Conservation (phyloP, 2,888 invertebrate genomes). For the Orthosia gothica region DNA sequence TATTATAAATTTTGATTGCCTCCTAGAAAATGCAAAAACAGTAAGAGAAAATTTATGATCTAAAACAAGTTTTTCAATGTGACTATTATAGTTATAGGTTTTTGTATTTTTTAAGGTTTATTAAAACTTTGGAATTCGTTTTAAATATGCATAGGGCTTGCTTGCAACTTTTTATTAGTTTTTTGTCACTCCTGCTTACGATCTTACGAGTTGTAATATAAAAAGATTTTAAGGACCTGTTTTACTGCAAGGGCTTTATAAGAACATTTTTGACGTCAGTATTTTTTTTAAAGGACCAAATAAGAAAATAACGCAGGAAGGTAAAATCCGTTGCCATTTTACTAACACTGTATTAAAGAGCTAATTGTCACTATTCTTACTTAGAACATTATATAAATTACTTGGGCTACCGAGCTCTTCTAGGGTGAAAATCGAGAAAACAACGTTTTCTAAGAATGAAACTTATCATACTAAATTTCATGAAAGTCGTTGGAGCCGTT, state of each 20-base stretch:
- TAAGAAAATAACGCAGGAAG: too few species aligned
- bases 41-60: not conserved
- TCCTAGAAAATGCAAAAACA: not conserved
- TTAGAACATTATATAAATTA: too few species aligned
- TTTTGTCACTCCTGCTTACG: not conserved
- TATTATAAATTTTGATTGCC: not conserved
- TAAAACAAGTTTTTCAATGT: not conserved
- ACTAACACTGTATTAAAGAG: too few species aligned
- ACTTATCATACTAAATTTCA: too few species aligned
- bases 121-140: slow-evolving; percentile 16
- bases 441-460: too few species aligned
- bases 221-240: not conserved
- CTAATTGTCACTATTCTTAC: too few species aligned
- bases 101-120: not conserved
- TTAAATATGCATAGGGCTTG: slow-evolving; percentile 19
- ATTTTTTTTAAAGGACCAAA: too few species aligned
- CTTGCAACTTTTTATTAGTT: slow-evolving; percentile 22
- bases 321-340: not conserved
- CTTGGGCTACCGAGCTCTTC: too few species aligned
- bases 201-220: slow-evolving; percentile 1
- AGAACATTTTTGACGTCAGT: too few species aligned
- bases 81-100: not conserved
- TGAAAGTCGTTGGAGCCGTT: too few species aligned
- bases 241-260: not conserved
- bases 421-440: too few species aligned